These are phyloP conservation scores for Diorhabda elongata DNA, from an alignment of 1,140 invertebrate genomes.

Conservation along the genomic window DNA sequence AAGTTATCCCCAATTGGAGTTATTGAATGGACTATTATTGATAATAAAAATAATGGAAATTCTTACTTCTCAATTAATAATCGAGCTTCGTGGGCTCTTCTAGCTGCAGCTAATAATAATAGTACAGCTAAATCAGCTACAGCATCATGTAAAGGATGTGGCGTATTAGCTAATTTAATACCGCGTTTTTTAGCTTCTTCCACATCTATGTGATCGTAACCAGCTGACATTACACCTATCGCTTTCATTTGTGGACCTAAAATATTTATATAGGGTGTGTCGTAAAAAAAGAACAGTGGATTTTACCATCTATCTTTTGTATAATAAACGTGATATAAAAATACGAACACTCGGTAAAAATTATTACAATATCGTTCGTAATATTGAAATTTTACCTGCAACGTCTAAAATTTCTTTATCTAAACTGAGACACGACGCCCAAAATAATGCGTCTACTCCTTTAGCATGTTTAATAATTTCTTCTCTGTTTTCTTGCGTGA, in stretches of 20 bases:
- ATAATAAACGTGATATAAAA: too few species aligned
- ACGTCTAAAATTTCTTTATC: constrained; percentile 39
- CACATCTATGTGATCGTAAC: constrained; percentile 70
- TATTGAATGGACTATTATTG: too few species aligned
- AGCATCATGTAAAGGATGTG: constrained; percentile 70
- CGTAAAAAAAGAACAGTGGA: background rate
- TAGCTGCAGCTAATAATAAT: constrained; percentile 67
- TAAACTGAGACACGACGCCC: constrained; percentile 26
- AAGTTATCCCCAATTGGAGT: too few species aligned
- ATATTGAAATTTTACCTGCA: constrained; percentile 33
- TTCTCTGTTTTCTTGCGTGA: constrained; percentile 11
- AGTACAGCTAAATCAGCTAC: constrained; percentile 81
- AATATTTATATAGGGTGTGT: background rate
- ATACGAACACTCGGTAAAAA: too few species aligned
- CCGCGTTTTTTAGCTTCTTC: constrained; percentile 60
- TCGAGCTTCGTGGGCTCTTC: constrained; percentile 71
- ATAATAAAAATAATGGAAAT: too few species aligned
- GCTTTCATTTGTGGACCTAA: constrained; percentile 72
- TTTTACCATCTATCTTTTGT: constrained; percentile 3
- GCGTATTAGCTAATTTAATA: constrained; percentile 75
- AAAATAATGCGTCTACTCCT: constrained; percentile 40
- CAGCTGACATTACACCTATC: constrained; percentile 82
- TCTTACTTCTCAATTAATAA: constrained; percentile 59
- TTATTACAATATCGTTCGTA: too few species aligned
- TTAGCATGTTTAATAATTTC: constrained; percentile 31